Evolutionary conservation across 2,113 vertebrate genomes (phyloP), one percentile per base, ranked within the genome.

Genomic region (Grammomys dolichurus): DNA sequence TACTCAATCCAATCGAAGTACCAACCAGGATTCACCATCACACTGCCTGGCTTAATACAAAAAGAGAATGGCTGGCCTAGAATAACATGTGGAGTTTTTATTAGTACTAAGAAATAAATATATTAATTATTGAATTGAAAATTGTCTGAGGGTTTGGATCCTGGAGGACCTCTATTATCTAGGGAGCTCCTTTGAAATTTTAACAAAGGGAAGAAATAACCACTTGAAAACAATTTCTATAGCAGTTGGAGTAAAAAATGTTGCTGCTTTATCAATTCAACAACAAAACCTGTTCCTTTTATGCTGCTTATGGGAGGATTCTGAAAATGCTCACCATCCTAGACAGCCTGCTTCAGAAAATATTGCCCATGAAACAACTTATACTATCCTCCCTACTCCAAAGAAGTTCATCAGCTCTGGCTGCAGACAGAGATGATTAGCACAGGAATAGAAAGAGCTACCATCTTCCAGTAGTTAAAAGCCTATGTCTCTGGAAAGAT

Each of bases 221-320:
- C 56, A 63, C 86, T 8, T 12, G 36, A 89, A 88, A 70, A 43
- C 43, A 87, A 69, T 58, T 72, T 51, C 46, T 72, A 7, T 75
- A 40, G 36, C 67, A 80, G 17, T 31, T 92, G 7, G 26, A 26
- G 28, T 9, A 14, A 78, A 92, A 86, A 7, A 54, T 22, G 54
- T 51, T 85, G 56, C 19, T 86, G 40, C 10, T 85, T 93, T 90
- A 90, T 56, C 17, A 86, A 86, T 48, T 86, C 84, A 67, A 69
- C 17, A 43, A 33, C 9, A 48, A 67, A 86, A 67, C 5, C 43
- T 67, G 26, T 69, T 48, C 31, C 84, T 86, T 48, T 86, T 86
- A 69, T 48, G 16, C 63, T 86, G 43, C 43, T 69, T 85, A 72
- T 73, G 36, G 14, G 60, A 77, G 12, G 26, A 58, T 93, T 76